Percentiles rank a stretch among this genome's conserved stretches.
phyloP scores from a whole-genome alignment of 2,888 invertebrate species.

The Branchipolynoe longqiensis region DNA sequence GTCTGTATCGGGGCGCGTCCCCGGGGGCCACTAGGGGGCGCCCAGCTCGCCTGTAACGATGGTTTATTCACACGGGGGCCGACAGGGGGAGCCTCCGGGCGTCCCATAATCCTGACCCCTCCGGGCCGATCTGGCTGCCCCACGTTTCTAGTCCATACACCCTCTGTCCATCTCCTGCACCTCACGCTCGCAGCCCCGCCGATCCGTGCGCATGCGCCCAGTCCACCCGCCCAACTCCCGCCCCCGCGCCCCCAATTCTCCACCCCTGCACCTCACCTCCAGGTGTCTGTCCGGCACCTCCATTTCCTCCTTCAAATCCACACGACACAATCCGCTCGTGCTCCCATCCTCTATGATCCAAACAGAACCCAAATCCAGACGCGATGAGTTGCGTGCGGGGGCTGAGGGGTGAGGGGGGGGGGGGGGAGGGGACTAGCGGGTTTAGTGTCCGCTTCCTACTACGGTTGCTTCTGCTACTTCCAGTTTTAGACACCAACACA shows the following conservation, averaged over 20 bases:
- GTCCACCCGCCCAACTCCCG: background rate
- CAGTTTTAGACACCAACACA: no score
- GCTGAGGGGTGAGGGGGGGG: no score
- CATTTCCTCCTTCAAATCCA: no score
- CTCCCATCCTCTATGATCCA: no score
- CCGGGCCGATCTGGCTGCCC: background rate
- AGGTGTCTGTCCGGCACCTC: no score
- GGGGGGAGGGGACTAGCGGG: no score
- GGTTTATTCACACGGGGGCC: conserved; percentile 2
- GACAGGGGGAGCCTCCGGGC: background rate
- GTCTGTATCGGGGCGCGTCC: background rate
- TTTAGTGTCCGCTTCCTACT: no score
- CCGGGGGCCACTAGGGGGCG: background rate
- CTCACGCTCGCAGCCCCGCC: background rate
- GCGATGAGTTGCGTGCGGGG: no score
- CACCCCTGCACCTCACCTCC: background rate
- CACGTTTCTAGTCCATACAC: background rate
- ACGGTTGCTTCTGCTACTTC: no score
- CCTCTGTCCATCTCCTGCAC: background rate
- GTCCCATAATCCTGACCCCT: conserved; percentile 16
- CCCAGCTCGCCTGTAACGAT: background rate
- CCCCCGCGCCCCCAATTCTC: background rate
- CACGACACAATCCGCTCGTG: no score
- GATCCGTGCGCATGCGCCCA: background rate
- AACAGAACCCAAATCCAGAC: no score